These are phyloP conservation scores for Chironex yamaguchii DNA, from an alignment of 30 jellyfish, hydroid and myxozoan species.

Conservation along the genomic window DNA sequence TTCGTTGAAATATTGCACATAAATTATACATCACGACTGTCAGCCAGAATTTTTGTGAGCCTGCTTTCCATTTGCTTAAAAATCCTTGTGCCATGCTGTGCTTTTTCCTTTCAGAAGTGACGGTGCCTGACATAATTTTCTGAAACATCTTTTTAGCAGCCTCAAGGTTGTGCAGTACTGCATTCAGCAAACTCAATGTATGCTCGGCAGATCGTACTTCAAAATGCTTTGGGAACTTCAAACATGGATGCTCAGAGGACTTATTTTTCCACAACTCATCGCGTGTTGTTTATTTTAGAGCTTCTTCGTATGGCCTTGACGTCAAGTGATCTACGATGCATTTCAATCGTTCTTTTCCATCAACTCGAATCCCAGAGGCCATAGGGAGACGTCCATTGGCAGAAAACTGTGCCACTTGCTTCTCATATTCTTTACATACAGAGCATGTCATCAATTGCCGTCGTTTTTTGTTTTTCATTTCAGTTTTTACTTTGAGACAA, in stretches of 20 bases:
- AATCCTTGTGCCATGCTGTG: conserved; percentile 65
- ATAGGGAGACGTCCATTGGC: conserved; percentile 44
- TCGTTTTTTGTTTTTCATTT: conserved; percentile 61
- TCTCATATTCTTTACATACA: conserved; percentile 42
- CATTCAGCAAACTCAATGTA: conserved; percentile 36
- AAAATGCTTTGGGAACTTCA: conserved; percentile 42
- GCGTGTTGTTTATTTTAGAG: conserved; percentile 7
- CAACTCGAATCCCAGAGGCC: conserved; percentile 63
- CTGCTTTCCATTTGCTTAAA: conserved; percentile 47
- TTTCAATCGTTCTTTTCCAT: conserved; percentile 53
- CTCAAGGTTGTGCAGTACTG: conserved; percentile 63
- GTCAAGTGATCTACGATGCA: conserved; percentile 52
- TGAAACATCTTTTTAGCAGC: conserved; percentile 57
- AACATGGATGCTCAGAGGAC: background rate
- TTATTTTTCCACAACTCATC: background rate
- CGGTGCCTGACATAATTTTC: conserved; percentile 46
- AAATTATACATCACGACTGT: conserved; percentile 47
- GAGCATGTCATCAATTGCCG: conserved; percentile 72
- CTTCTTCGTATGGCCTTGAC: conserved; percentile 35
- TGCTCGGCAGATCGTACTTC: conserved; percentile 69
- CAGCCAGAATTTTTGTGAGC: conserved; percentile 66
- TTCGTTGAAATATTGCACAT: conserved; percentile 51
- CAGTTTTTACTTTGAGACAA: conserved; percentile 62
- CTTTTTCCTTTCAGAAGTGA: conserved; percentile 53
- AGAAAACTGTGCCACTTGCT: conserved; percentile 11